Base-by-base conservation (phyloP, 2,113 vertebrate species). In the Lontra canadensis region DNA sequence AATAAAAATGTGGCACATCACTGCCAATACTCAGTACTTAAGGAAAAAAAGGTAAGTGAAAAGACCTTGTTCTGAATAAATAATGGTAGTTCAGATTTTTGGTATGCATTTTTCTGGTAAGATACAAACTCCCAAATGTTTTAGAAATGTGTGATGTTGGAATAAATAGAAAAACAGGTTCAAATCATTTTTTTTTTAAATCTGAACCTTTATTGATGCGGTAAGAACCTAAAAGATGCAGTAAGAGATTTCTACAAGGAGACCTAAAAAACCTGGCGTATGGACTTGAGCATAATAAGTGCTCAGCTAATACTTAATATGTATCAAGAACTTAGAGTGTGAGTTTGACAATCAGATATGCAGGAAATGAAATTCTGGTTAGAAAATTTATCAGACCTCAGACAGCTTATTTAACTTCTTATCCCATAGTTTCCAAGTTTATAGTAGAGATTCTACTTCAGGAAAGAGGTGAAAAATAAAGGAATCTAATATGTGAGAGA, bases 191-290 rank as follows among this genome's bases (percentile, higher is more conserved):
- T 94, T 93, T 31, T 34, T 69, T 67, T 61, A 10, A 20, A 49
- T 71, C 11, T 73, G 25, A 52, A 57, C 6, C 82, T 93, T 73
- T 90, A 59, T 14, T 49, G 14, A 29, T 67, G 0, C 7, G 86
- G 9, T 31, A 65, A 87, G 4, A 87, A 61, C 59, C 59, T 88
- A 13, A 81, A 20, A 15, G 13, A 29, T 67, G 0, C 18, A 91
- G 9, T 31, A 65, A 87, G 3, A 90, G 15, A 86, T 67, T 5
- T 94, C 15, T 29, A 67, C 14, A 23, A 39, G 83, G 8, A 67
- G 76, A 71, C 0, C 2, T n/a, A 34, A 39, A 81, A 61, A 81
- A 0, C 1, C 7, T 1, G 44, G 10, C 10, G 29, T 59, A 29
- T 49, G 26, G 1, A 18, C 26, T 4, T 63, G 11, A 7, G 63